Evolutionary conservation across 2,797 vertebrate genomes (phyloP).

Genomic region (Tokudaia tokunoshimensis): DNA sequence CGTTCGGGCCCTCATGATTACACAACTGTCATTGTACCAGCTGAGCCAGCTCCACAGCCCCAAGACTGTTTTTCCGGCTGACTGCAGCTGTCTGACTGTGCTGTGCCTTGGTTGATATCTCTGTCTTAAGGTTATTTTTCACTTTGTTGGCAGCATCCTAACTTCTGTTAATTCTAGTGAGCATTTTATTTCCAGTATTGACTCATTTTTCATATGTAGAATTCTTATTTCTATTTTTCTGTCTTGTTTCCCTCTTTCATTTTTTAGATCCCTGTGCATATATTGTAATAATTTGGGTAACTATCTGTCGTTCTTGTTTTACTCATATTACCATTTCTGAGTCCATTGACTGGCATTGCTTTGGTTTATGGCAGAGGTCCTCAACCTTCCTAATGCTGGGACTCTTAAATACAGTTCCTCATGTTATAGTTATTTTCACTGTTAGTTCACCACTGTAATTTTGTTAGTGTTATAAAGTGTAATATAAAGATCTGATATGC

Average conservation of each 20-base stretch:
- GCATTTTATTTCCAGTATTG: slow-evolving; percentile 43
- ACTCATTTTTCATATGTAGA: not conserved
- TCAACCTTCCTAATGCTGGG: not conserved
- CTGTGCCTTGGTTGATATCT: not conserved
- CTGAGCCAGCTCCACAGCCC: not conserved
- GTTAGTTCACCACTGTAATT: not conserved
- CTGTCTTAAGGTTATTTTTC: slow-evolving; percentile 21
- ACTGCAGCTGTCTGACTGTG: not conserved
- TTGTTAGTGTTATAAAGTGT: not conserved
- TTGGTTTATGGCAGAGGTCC: not conserved
- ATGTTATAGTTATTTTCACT: not conserved
- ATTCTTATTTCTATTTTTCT: not conserved
- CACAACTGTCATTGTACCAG: not conserved
- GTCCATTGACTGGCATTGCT: slow-evolving; percentile 1
- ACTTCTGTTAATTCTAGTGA: slow-evolving; percentile 30
- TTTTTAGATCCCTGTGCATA: not conserved
- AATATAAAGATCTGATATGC: not conserved
- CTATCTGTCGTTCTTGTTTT: not conserved
- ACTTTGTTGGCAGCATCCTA: slow-evolving; percentile 5
- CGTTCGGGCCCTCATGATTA: not conserved
- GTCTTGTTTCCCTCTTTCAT: not conserved
- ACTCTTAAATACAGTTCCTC: not conserved
- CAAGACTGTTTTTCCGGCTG: not conserved
- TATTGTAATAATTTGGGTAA: not conserved
- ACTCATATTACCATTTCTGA: not conserved